phyloP scores from a whole-genome alignment of 2,888 invertebrate genomes.

The Lissonota sp. region DNA sequence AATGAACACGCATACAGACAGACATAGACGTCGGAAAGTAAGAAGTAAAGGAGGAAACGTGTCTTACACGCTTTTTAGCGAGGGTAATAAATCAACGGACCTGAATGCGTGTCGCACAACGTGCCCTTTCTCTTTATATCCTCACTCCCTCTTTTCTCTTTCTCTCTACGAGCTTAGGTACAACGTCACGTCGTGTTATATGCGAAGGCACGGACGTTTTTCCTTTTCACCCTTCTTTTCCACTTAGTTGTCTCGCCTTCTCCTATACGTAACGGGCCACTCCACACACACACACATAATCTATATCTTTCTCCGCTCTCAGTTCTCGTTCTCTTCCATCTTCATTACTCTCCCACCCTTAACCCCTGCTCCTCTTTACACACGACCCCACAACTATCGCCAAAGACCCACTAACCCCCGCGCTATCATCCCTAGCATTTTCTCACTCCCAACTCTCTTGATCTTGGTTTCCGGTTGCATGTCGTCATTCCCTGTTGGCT shows the following conservation, averaged over 20 bases:
- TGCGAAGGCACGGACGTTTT: conserved; percentile 64
- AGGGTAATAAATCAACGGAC: conserved; percentile 67
- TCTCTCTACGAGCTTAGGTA: background rate
- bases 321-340: conserved; percentile 51
- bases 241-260: conserved; percentile 22
- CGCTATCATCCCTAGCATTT: background rate
- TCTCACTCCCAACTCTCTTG: background rate
- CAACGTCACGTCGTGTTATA: conserved; percentile 64
- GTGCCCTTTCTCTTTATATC: conserved; percentile 27
- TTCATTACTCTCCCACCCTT: conserved; percentile 48
- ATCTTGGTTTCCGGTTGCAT: no score
- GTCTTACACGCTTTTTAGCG: conserved; percentile 69
- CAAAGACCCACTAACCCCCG: conserved; percentile 40
- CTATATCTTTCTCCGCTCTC: conserved; percentile 50
- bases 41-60: conserved; percentile 49
- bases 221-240: conserved; percentile 18
- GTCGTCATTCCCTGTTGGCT: no score
- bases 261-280: conserved; percentile 10
- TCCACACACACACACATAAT: background rate
- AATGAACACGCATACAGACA: background rate
- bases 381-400: conserved; percentile 52
- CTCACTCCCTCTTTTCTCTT: conserved; percentile 17
- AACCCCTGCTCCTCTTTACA: conserved; percentile 50
- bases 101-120: conserved; percentile 67
- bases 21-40: conserved; percentile 10